Base-by-base conservation (phyloP, 2,797 vertebrate species). In the Gallinago nigripennis region DNA sequence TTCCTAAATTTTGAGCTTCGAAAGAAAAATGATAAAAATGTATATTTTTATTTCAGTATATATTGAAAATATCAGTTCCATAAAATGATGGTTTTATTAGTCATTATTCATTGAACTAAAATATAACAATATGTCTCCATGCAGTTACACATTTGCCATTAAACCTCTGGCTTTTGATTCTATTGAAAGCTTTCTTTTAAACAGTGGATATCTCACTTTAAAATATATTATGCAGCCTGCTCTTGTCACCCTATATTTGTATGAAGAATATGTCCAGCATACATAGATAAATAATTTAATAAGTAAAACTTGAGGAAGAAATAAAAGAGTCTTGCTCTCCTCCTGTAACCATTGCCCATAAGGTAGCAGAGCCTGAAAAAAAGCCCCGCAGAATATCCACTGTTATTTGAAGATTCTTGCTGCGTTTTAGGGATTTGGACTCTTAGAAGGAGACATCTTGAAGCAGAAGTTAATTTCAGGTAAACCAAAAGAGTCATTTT, bases 41-140 rank as follows among this genome's bases (percentile, higher is more conserved):
- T 91, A 45, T 94, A 50, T 92, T 95, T 96, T 80, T 92, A 88
- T 95, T 93, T 92, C 64, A 80, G 9, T 68, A 51, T 91, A 48
- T 95, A 77, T 87, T 76, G 43, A 90, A 95, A 70, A 70, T 94
- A 88, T 35, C 15, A 72, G 1, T 82, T 71, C 76, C 73, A 45
- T 77, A 70, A 77, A 81, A 54, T 79, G 6, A 39, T 85, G 41
- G 46, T 4, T 93, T 93, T 92, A 88, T 94, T 92, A 76, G 39
- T 92, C 35, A 68, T 88, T 69, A 60, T 71, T 91, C 73, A 72
- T 50, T 75, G 57, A 80, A 39, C 50, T 91, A 65, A 84, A 82
- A 73, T 85, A 54, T 8, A 63, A 12, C 28, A 65, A 24, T 63
- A 45, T 46, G 31, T 92, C 37, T 87, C 53, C 56, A 43, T 91